Evolutionary conservation across 2,113 vertebrate genomes (phyloP), one percentile per base, ranked within the genome.

Genomic region (Tinamus guttatus): DNA sequence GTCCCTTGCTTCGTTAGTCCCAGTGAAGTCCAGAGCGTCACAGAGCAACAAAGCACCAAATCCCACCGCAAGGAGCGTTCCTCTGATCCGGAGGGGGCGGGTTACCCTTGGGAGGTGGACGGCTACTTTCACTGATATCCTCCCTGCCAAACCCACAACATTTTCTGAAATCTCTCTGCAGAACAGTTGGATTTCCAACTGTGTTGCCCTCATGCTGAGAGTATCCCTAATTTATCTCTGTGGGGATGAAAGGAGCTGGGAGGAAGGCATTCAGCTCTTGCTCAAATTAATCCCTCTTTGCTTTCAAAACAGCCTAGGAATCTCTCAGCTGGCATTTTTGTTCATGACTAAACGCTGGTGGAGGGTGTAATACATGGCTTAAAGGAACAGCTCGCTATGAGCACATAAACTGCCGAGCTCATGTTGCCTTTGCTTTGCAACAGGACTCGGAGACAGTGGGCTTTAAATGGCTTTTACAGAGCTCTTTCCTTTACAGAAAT

Each of bases 241-340:
- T 71, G 47, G 63, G 81, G 36, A 93, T 91, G 81, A 95, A 94
- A 85, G 71, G 24, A 93, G 71, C 65, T 36, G 24, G 70, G 81
- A 93, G 73, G 81, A 87, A 93, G 56, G 79, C 86, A 70, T 93
- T 64, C 60, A 73, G 69, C 52, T 93, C 87, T 81, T 67, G 67
- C 62, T 81, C 58, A 92, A 24, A 93, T 79, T 78, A 94, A 94
- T 94, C 89, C 59, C 45, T 67, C 90, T 90, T 43, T 80, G 67
- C 93, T 96, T 96, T 94, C 79, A 85, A 54, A 94, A 89, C 43
- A 89, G 69, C 81, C 76, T 76, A 58, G 92, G 79, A 91, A 88
- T 80, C 68, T 71, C 95, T 96, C 89, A 78, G 89, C 19, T 91
- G 77, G 78, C 73, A 59, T 93, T 96, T 97, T 87, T 0, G 0